Evolutionary conservation across 1,140 invertebrate genomes (phyloP).

Genomic region (Dryas iulia): DNA sequence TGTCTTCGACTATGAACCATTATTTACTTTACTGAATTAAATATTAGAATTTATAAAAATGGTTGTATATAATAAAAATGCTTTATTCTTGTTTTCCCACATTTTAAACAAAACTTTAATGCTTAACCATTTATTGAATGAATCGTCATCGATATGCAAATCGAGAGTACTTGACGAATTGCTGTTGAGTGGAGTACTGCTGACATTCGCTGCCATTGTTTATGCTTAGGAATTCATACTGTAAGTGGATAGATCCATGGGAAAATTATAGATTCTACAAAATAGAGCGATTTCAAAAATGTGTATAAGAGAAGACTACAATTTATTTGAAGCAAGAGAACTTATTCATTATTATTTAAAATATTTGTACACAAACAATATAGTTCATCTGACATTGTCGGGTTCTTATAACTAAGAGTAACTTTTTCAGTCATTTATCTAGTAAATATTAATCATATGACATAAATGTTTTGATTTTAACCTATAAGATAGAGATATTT

Average conservation of each 20-base stretch:
- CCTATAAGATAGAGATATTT: too few species aligned
- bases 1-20: slow-evolving; percentile 11
- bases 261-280: slow-evolving; percentile 9
- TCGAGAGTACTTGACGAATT: slow-evolving; percentile 56
- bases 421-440: too few species aligned
- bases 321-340: too few species aligned
- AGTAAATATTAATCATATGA: too few species aligned
- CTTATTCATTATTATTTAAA: too few species aligned
- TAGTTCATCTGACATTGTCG: too few species aligned
- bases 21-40: neutral
- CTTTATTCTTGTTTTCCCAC: neutral
- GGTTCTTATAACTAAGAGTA: too few species aligned
- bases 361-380: too few species aligned
- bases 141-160: slow-evolving; percentile 73
- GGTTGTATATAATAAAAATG: neutral
- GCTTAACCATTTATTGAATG: slow-evolving; percentile 6
- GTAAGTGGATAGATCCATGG: slow-evolving; percentile 25
- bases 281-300: neutral
- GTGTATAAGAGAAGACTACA: neutral
- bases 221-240: slow-evolving; percentile 39
- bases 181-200: slow-evolving; percentile 47
- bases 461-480: too few species aligned
- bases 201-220: slow-evolving; percentile 70
- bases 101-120: neutral
- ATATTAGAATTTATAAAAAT: neutral